A percentile compares a stretch with the other conserved stretches of the same genome.
Evolutionary conservation across 2,113 vertebrate genomes (phyloP).

Genomic region (Phaethornis superciliosus): DNA sequence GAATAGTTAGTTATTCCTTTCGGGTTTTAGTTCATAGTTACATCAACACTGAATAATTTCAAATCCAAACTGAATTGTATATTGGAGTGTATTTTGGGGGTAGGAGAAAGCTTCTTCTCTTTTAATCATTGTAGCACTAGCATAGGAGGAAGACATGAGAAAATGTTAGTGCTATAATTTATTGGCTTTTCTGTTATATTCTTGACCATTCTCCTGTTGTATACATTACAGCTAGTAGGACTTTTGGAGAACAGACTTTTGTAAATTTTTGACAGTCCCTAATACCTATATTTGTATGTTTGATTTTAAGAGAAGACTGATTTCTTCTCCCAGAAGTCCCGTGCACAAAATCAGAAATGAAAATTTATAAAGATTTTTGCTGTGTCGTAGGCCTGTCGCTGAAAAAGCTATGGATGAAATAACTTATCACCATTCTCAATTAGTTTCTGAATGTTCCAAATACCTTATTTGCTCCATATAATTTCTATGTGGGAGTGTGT

Average conservation of each 20-base stretch:
- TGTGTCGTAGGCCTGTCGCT: background rate
- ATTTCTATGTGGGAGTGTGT: background rate
- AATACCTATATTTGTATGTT: background rate
- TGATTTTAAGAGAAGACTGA: background rate
- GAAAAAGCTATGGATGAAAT: background rate
- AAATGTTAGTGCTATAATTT: too few species aligned
- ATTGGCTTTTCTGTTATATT: too few species aligned
- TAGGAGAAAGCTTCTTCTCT: slow-evolving; percentile 4
- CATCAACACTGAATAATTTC: too few species aligned
- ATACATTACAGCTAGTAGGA: background rate
- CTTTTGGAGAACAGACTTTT: background rate
- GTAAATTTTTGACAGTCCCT: background rate
- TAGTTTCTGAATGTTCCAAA: background rate
- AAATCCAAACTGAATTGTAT: too few species aligned
- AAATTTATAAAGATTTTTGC: background rate
- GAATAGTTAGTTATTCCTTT: too few species aligned
- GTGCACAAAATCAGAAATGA: background rate
- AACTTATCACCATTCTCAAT: background rate
- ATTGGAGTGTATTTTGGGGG: background rate
- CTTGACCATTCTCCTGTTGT: background rate
- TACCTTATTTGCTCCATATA: background rate
- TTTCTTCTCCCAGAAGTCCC: background rate
- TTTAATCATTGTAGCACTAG: background rate
- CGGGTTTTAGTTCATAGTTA: too few species aligned
- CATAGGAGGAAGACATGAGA: too few species aligned